Percentiles rank a stretch among this genome's conserved stretches.
phyloP scores from a whole-genome alignment of 2,113 vertebrate species.

The Gopherus evgoodei region DNA sequence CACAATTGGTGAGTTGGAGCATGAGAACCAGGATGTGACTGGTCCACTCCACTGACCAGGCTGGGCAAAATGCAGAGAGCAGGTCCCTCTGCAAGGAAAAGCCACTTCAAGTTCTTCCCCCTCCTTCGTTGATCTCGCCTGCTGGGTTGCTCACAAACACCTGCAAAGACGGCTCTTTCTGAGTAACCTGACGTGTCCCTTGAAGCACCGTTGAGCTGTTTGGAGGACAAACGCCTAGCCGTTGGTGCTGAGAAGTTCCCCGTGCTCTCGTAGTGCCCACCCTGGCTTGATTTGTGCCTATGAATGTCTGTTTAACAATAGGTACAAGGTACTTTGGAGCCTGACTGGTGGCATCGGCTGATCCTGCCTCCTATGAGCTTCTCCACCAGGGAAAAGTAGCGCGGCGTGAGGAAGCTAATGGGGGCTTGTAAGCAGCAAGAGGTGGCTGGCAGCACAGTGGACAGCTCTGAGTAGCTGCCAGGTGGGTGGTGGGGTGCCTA shows the following conservation, averaged over 20 bases:
- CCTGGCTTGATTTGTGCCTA: neutral
- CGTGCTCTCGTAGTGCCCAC: neutral
- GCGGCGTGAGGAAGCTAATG: neutral
- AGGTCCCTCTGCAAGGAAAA: too few relatives aligned
- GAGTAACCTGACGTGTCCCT: too few relatives aligned
- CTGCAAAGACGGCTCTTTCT: neutral
- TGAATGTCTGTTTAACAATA: neutral
- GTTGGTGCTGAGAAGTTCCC: too few relatives aligned
- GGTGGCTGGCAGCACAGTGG: neutral
- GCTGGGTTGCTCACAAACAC: neutral
- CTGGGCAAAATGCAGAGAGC: too few relatives aligned
- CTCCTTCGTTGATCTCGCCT: neutral
- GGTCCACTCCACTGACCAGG: too few relatives aligned
- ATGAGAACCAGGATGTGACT: too few relatives aligned
- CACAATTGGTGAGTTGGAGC: too few relatives aligned
- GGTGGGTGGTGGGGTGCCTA: too few relatives aligned
- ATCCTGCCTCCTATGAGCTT: neutral
- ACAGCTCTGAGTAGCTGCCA: too few relatives aligned
- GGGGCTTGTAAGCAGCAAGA: neutral
- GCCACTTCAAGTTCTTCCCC: neutral
- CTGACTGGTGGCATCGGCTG: neutral
- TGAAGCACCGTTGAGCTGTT: too few relatives aligned
- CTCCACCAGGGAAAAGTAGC: neutral
- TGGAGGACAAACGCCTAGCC: too few relatives aligned
- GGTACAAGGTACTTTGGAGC: neutral